Evolutionary conservation across 2,888 invertebrate genomes (phyloP).

Genomic region (Stenodera caucasica): DNA sequence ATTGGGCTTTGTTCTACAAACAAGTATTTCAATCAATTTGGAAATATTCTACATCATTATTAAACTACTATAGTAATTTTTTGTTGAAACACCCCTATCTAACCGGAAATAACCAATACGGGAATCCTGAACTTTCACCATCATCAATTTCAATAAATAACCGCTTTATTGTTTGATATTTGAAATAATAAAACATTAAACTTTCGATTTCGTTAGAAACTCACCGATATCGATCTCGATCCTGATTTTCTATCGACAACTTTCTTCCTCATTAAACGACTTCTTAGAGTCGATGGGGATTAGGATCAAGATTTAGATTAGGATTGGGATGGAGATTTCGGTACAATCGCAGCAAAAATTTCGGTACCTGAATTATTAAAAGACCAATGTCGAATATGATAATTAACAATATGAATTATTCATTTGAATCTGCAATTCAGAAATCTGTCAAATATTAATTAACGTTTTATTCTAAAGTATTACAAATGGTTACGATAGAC

Average conservation of each 20-base stretch:
- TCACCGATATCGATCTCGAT: too few relatives aligned
- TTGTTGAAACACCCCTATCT: neutral
- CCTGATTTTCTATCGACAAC: too few relatives aligned
- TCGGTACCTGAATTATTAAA: slow-evolving; percentile 31
- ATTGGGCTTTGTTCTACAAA: neutral
- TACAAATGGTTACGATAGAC: too few relatives aligned
- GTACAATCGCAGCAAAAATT: too few relatives aligned
- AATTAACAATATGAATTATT: slow-evolving; percentile 29
- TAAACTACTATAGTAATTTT: neutral
- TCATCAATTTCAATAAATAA: neutral
- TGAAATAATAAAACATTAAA: too few relatives aligned
- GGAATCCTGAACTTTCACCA: neutral
- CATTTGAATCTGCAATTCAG: slow-evolving; percentile 29
- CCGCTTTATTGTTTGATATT: too few relatives aligned
- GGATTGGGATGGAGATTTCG: too few relatives aligned
- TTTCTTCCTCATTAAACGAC: too few relatives aligned
- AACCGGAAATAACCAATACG: neutral
- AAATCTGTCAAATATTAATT: slow-evolving; percentile 27
- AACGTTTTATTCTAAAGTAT: slow-evolving; percentile 19
- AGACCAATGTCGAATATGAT: slow-evolving; percentile 25
- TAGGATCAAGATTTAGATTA: slow-evolving; percentile 6
- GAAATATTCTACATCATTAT: neutral
- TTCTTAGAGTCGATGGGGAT: too few relatives aligned
- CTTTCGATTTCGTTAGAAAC: too few relatives aligned
- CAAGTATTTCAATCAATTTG: neutral